A percentile compares a stretch with the other conserved stretches of the same genome.
These are phyloP conservation scores for Pogona vitticeps DNA, from an alignment of 2,113 vertebrate genomes.

Conservation along the genomic window DNA sequence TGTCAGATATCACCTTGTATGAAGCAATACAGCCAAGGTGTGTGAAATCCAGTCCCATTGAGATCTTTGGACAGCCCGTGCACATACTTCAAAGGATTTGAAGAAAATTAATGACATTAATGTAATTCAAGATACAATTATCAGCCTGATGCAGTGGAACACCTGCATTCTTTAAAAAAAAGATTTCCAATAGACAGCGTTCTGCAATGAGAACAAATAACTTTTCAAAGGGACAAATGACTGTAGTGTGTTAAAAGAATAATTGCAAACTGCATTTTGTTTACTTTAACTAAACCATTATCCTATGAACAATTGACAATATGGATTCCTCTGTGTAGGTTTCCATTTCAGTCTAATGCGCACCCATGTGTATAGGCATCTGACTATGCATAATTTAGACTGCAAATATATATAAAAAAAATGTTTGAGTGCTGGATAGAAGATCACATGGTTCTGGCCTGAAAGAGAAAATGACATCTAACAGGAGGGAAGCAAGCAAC, in stretches of 20 bases:
- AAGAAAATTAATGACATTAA: constrained; percentile 28
- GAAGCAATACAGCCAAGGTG: not conserved
- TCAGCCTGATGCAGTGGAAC: constrained; percentile 23
- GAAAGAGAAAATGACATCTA: too few relatives aligned
- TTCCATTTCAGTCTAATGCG: not conserved
- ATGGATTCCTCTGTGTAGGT: not conserved
- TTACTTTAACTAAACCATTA: not conserved
- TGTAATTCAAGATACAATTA: constrained; percentile 16
- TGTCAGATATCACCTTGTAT: constrained; percentile 4
- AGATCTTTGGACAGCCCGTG: constrained; percentile 8
- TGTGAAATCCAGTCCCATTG: constrained; percentile 13
- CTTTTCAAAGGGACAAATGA: not conserved
- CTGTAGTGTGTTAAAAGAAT: not conserved
- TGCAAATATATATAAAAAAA: not conserved
- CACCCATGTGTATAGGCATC: too few relatives aligned
- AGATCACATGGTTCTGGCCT: too few relatives aligned
- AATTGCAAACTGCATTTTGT: not conserved
- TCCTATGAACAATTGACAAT: not conserved
- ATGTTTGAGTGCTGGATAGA: too few relatives aligned
- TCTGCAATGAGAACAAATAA: not conserved
- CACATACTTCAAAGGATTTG: constrained; percentile 26
- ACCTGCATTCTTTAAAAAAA: not conserved
- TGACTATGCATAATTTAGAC: not conserved
- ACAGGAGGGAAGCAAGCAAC: too few relatives aligned
- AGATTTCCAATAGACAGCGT: not conserved